Conservation (phyloP, 92 coral and sea anemone genomes). For the Pocillopora meandrina region DNA sequence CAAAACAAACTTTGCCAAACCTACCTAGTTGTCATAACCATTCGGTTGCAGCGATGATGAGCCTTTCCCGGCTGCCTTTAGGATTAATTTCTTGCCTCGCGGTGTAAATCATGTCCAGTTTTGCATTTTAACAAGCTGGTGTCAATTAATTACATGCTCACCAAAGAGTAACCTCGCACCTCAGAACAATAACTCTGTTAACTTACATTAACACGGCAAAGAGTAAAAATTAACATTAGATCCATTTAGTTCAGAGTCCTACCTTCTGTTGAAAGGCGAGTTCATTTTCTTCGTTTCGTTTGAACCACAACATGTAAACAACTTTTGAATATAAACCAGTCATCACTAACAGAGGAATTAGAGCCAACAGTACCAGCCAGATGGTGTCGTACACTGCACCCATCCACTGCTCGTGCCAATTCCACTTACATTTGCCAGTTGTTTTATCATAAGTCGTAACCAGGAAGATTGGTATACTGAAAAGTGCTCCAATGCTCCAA, state of each 20-base stretch:
- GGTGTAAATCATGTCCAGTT: no score
- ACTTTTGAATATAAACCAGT: conserved; percentile 27
- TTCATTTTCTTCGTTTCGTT: neutral
- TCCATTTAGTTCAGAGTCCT: neutral
- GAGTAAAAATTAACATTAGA: neutral
- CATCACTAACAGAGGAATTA: neutral
- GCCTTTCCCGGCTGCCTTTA: no score
- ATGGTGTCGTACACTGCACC: neutral
- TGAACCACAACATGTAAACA: conserved; percentile 27
- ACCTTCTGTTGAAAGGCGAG: conserved; percentile 19
- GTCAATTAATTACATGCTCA: no score
- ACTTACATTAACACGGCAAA: neutral
- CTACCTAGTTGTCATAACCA: no score
- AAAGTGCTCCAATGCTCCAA: conserved; percentile 1
- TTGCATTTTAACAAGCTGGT: no score
- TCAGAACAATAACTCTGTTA: neutral
- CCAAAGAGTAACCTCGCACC: no score
- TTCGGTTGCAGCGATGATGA: no score
- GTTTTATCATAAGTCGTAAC: neutral
- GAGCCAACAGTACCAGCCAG: neutral
- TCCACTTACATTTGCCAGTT: neutral
- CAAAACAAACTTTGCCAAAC: neutral
- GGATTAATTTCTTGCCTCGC: no score
- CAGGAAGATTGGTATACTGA: neutral
- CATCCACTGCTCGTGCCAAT: neutral